phyloP scores from a whole-genome alignment of 2,797 vertebrate genomes.

The Anableps anableps region DNA sequence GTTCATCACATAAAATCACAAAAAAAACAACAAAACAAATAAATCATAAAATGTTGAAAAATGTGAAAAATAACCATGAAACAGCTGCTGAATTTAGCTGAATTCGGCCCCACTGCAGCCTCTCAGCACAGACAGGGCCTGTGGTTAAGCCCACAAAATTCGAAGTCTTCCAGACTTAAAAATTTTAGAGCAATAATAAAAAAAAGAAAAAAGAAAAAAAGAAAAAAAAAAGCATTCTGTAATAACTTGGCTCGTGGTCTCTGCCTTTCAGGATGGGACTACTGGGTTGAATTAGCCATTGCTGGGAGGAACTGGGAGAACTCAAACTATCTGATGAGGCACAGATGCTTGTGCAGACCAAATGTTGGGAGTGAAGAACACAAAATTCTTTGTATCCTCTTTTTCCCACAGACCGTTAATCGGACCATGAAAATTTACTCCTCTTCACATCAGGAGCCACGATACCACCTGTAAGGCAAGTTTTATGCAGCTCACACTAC shows the following conservation, averaged over 20 bases:
- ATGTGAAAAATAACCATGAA: background rate
- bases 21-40: no score
- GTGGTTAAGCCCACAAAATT: background rate
- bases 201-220: background rate
- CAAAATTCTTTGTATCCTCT: slow-evolving; percentile 7
- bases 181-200: background rate
- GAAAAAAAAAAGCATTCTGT: background rate
- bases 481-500: background rate
- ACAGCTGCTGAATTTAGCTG: background rate
- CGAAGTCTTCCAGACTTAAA: background rate
- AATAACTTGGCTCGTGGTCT: slow-evolving; percentile 2
- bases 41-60: no score
- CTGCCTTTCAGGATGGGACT: background rate
- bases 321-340: slow-evolving; percentile 49
- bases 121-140: background rate
- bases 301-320: slow-evolving; percentile 41
- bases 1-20: background rate
- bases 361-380: slow-evolving; percentile 10
- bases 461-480: background rate
- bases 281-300: slow-evolving; percentile 40
- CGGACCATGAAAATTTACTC: slow-evolving; percentile 16
- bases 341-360: slow-evolving; percentile 39
- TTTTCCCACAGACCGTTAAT: slow-evolving; percentile 24
- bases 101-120: background rate
- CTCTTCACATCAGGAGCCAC: background rate